Base-by-base conservation (phyloP, 2,797 vertebrate genomes). In the Psittacula derbiana region DNA sequence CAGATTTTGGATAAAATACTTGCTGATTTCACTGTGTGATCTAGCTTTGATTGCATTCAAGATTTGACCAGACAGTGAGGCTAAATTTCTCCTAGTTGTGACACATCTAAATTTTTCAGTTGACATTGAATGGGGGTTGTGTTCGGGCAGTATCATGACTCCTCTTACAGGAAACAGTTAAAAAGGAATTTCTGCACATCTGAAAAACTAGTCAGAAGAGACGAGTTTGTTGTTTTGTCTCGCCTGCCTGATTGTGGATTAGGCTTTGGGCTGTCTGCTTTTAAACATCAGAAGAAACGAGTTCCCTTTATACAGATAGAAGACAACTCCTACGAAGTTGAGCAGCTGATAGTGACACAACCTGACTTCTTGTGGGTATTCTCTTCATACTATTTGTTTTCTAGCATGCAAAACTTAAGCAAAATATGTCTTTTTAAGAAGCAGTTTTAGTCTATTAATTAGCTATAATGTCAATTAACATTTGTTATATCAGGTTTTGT, bases 191-290 rank as follows among this genome's bases (percentile, higher is more conserved):
- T 78, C 57, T 93, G 61, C 67, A 86, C 65, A 92, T 95, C 90
- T 95, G 92, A 95, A 93, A 92, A 94, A 80, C 57, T 64, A 74
- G 71, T 85, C 74, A 93, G 90, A 88, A 92, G 80, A 65, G 64
- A 43, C 31, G 6, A 89, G 84, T 84, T 90, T 66, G 62, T 89
- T 93, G 64, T 92, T 97, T 95, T 95, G 92, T 89, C 88, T 94
- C 0, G 13, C 24, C 76, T 92, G 71, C 71, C 81, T 87, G 80
- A 50, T 71, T 88, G 74, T 82, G 61, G 53, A 87, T 89, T 87
- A 82, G 75, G 53, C 58, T 86, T 64, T 91, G 67, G 38, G 52
- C 72, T 87, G 67, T 81, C 66, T 86, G 66, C 67, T 84, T 78
- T 92, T 80, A 89, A 76, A n/a, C 80, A 89, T 71, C 67, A 92